Evolutionary conservation across 2,888 invertebrate genomes (phyloP), one percentile per base, ranked within the genome.

Genomic region (Epicampocera succincta): DNA sequence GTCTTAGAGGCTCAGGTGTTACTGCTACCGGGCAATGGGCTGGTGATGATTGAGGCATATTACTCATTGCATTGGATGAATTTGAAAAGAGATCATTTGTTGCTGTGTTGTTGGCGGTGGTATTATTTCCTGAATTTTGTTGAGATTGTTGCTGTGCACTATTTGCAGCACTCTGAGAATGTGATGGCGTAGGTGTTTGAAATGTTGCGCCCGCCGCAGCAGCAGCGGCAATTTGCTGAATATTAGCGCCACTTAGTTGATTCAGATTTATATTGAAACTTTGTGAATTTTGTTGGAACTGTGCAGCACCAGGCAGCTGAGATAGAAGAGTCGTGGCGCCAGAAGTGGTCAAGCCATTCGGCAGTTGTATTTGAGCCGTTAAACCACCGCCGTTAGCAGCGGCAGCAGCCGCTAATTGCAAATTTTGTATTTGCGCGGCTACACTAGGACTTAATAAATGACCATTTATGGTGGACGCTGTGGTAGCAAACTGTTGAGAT

Each of bases 281-380:
- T 78, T 90, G 90, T 5, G 84, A 73, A 46, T 88, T 90, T 80
- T 91, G 91, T 71, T 91, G 91, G 79, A 90, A 89, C 74, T 90
- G 90, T n/a, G 90, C 87, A 12, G 65, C 33, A 42, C 73, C 69
- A 5, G 90, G 90, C 79, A 91, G 74, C 82, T 91, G 91, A 0
- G 91, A 91, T 42, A 91, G 88, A 63, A 89, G 86, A 4, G 85
- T 80, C 9, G 85, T 72, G 11, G 78, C 82, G 1, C 74, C 83
- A 12, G 87, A 87, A 66, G 90, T 87, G 40, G 90, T 89, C 50
- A 91, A 84, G 6, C 91, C 91, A 79, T 91, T 91, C 80, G 91
- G 91, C 91, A 91, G 90, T 86, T 91, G 91, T 60, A 91, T 91
- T 85, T 91, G 91, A 21, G 91, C 87, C 68, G 91, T 88, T 77